These are phyloP conservation scores for Drosophila algonquin DNA, from an alignment of 2,888 invertebrate genomes.

Conservation along the genomic window DNA sequence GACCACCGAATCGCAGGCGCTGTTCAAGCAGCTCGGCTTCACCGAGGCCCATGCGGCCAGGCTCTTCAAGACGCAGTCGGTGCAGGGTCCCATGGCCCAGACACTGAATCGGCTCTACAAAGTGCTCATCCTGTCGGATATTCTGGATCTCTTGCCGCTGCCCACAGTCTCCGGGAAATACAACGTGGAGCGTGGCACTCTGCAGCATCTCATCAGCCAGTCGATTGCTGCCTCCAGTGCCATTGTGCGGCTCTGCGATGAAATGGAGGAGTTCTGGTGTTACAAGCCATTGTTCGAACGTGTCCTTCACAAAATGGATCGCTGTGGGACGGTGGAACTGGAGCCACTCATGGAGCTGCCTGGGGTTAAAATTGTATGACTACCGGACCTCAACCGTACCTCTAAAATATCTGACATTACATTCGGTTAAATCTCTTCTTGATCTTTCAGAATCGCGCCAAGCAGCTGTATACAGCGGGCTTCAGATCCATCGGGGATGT, in stretches of 20 bases:
- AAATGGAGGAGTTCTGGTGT: slow-evolving; percentile 92
- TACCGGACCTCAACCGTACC: no score
- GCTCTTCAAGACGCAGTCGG: slow-evolving; percentile 88
- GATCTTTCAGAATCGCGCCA: slow-evolving; percentile 88
- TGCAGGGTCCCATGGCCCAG: slow-evolving; percentile 84
- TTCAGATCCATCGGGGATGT: slow-evolving; percentile 90
- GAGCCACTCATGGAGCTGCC: slow-evolving; percentile 94
- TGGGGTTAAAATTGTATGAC: slow-evolving; percentile 90
- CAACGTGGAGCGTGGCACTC: slow-evolving; percentile 89
- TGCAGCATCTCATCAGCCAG: slow-evolving; percentile 90
- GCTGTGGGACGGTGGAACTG: slow-evolving; percentile 92
- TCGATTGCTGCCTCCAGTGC: slow-evolving; percentile 90
- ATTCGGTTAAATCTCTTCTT: not conserved
- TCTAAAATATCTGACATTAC: not conserved
- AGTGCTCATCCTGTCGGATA: slow-evolving; percentile 92
- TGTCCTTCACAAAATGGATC: slow-evolving; percentile 90
- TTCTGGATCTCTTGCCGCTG: slow-evolving; percentile 89
- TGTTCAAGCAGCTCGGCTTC: slow-evolving; percentile 90
- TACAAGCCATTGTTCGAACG: slow-evolving; percentile 90
- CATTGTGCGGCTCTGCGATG: slow-evolving; percentile 92
- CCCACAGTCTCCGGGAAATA: slow-evolving; percentile 89
- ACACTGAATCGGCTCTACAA: slow-evolving; percentile 91
- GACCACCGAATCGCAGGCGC: slow-evolving; percentile 87
- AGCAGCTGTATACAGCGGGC: slow-evolving; percentile 92
- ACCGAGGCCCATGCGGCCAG: slow-evolving; percentile 89